Evolutionary conservation across 1,140 invertebrate species (phyloP).

Genomic region (Sminthurides bifidus): DNA sequence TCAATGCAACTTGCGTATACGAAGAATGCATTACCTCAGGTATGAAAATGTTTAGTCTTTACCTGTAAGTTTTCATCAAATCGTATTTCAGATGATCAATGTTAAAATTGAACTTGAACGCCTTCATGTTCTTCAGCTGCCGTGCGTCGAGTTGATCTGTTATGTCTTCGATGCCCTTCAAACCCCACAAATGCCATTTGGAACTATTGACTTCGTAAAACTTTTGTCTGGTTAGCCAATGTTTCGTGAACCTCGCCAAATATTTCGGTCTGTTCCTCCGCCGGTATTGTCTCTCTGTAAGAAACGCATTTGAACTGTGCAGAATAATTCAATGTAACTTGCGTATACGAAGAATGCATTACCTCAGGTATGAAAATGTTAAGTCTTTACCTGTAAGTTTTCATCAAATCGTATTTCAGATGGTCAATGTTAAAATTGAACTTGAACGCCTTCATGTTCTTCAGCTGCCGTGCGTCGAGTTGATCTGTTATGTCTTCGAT

Average conservation of each 20-base stretch:
- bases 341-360: not conserved
- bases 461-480: conserved; percentile 48
- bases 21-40: not conserved
- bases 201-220: conserved; percentile 53
- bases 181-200: conserved; percentile 66
- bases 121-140: conserved; percentile 46
- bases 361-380: not conserved
- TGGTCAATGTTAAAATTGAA: not conserved
- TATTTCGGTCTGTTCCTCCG: conserved; percentile 74
- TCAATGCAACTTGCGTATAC: not conserved
- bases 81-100: conserved; percentile 54
- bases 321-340: not conserved
- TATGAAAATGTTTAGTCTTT: conserved; percentile 20
- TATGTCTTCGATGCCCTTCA: conserved; percentile 62
- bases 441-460: conserved; percentile 57
- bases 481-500: conserved; percentile 50
- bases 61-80: conserved; percentile 85
- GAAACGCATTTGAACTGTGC: conserved; percentile 7
- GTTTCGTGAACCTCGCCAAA: conserved; percentile 68
- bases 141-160: conserved; percentile 47
- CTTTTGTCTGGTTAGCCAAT: conserved; percentile 54
- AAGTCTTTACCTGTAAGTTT: conserved; percentile 60
- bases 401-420: conserved; percentile 81
- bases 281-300: conserved; percentile 59
- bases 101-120: conserved; percentile 48